Evolutionary conservation across 2,888 invertebrate species (phyloP).

Genomic region (Cryptops parisi): DNA sequence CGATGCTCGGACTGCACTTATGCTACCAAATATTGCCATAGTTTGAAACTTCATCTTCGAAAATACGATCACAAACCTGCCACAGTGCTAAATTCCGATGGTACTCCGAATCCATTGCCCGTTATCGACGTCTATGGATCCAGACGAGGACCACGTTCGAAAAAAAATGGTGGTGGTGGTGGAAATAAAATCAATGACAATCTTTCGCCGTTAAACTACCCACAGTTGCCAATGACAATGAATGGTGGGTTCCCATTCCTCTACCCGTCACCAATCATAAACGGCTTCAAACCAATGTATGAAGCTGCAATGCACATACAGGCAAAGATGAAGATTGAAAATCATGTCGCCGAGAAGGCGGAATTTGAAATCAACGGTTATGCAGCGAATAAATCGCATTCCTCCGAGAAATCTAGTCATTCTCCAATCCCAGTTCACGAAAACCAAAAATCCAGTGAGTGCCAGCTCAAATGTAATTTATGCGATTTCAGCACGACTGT

Average conservation of each 20-base stretch:
- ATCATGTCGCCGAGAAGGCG: neutral
- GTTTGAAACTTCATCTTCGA: conserved; percentile 82
- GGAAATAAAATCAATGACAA: conserved; percentile 50
- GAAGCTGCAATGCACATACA: neutral
- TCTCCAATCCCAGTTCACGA: too few species aligned
- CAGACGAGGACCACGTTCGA: conserved; percentile 60
- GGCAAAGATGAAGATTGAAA: neutral
- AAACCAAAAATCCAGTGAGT: conserved; percentile 12
- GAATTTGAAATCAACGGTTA: neutral
- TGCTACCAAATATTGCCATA: conserved; percentile 96
- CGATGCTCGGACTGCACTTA: conserved; percentile 86
- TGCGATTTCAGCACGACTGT: conserved; percentile 31
- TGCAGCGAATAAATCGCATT: neutral
- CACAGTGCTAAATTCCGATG: conserved; percentile 76
- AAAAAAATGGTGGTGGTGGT: conserved; percentile 25
- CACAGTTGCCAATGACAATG: conserved; percentile 10
- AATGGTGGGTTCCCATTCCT: conserved; percentile 12
- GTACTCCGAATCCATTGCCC: conserved; percentile 69
- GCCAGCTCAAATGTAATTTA: conserved; percentile 28
- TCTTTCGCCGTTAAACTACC: conserved; percentile 46
- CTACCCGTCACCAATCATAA: conserved; percentile 8
- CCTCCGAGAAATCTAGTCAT: neutral
- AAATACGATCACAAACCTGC: conserved; percentile 85
- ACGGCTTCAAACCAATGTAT: neutral
- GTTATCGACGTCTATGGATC: conserved; percentile 86